Evolutionary conservation across 2,888 invertebrate species (phyloP).

Genomic region (Encarsia formosa): DNA sequence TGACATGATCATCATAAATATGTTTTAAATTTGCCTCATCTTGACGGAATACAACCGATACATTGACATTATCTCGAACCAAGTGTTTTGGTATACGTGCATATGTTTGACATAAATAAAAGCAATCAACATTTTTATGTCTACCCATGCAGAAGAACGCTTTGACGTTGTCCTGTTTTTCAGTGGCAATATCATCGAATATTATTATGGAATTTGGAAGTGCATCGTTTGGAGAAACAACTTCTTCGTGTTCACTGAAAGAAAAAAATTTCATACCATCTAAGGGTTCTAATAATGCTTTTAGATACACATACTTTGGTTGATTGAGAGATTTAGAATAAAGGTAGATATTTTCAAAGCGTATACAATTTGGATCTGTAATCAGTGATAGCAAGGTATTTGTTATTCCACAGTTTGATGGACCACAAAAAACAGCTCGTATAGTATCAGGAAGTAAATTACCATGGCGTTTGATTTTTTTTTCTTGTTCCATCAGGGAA

Average conservation of each 20-base stretch:
- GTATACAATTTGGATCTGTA: constrained; percentile 38
- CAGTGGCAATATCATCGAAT: constrained; percentile 46
- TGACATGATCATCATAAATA: constrained; percentile 30
- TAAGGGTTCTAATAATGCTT: too few relatives aligned
- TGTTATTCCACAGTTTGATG: background rate
- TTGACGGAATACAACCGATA: constrained; percentile 43
- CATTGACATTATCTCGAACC: constrained; percentile 44
- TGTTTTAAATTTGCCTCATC: constrained; percentile 43
- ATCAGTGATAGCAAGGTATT: background rate
- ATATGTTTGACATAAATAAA: constrained; percentile 25
- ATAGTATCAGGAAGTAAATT: background rate
- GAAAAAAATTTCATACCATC: background rate
- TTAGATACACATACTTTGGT: too few relatives aligned
- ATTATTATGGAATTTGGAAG: constrained; percentile 42
- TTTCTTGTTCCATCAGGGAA: background rate
- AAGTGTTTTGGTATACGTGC: too few relatives aligned
- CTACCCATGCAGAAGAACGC: constrained; percentile 31
- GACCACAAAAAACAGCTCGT: background rate
- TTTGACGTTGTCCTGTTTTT: constrained; percentile 30
- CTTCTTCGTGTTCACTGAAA: constrained; percentile 15
- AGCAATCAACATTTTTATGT: constrained; percentile 37
- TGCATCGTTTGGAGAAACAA: constrained; percentile 6
- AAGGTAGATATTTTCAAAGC: constrained; percentile 45
- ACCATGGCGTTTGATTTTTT: background rate
- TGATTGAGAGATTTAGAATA: constrained; percentile 37